These are phyloP conservation scores for Brachionus koreanus DNA, from an alignment of 1,140 invertebrate genomes.

Conservation along the genomic window DNA sequence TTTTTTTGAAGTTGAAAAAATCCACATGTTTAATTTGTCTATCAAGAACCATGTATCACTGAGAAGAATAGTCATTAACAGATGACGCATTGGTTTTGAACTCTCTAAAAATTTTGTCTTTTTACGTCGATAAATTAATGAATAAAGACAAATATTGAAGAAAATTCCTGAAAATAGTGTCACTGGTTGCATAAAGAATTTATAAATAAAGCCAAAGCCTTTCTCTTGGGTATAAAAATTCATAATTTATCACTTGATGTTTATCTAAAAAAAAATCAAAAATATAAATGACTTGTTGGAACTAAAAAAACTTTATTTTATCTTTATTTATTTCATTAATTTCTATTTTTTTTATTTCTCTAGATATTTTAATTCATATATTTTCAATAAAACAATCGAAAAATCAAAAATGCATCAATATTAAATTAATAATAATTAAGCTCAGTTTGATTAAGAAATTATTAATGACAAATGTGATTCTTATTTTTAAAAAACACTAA, in stretches of 20 bases:
- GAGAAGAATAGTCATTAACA: neutral
- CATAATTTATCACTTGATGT: neutral
- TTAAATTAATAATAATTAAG: too few species aligned
- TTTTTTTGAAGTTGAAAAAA: conserved; percentile 1
- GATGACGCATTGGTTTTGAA: neutral
- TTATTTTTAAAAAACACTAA: too few species aligned
- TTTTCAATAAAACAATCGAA: too few species aligned
- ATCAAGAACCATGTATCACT: conserved; percentile 22
- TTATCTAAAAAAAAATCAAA: neutral
- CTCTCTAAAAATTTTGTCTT: neutral
- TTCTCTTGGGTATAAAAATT: neutral
- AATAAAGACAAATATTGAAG: neutral
- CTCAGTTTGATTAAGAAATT: too few species aligned
- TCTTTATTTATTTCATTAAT: too few species aligned
- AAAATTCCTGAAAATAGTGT: neutral
- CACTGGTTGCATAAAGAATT: neutral
- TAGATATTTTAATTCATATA: too few species aligned
- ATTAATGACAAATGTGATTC: too few species aligned
- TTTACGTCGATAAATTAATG: neutral
- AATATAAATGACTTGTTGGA: too few species aligned
- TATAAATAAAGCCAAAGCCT: neutral
- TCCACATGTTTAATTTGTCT: conserved; percentile 6
- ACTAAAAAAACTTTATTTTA: too few species aligned
- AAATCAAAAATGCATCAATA: too few species aligned
- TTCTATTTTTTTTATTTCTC: too few species aligned